Base-by-base conservation (phyloP, 2,888 invertebrate species). In the Acronicta leporina region DNA sequence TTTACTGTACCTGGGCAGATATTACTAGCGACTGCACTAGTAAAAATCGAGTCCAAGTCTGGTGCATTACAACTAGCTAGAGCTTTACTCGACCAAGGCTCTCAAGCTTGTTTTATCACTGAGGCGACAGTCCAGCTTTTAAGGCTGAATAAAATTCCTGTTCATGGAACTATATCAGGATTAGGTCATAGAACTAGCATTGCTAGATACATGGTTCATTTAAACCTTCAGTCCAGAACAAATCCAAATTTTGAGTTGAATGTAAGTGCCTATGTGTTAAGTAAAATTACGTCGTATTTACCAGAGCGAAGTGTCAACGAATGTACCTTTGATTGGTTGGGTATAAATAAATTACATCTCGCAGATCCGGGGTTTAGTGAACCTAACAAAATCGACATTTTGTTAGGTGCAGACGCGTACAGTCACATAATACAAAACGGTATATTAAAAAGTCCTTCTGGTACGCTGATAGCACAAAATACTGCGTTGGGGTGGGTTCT, bases 51-150 rank as follows among this genome's bases (percentile, higher is more conserved):
- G 10, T 33, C 33, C 10, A 33, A 33, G 9, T 10, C 33, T 2
- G 33, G 33, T 33, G 33, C 8, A 4, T 33, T 33, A 2, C 33
- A 33, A 33, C 9, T 11, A 9, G 11, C 11, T 33, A 9, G 33
- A 33, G 33, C 33, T 11, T 58, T 80, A 30, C n/a, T 81, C 6
- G 80, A 79, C 48, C 77, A 75, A 35, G 76, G 79, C 3, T 79
- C 81, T 7, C 67, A 79, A 27, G 72, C 72, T 5, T 77, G 64
- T 8, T 79, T 80, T 49, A 67, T 80, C 4, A 77, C 77, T 0
- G 80, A 80, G 27, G 25, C 75, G 5, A 49, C 68, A 14, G 76
- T 71, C 0, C 77, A 77, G 42, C 33, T 53, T 3, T 45, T 79
- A 0, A 38, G 61, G 4, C 53, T 80, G 2, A 71, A 72, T 9